phyloP scores from a whole-genome alignment of 2,113 vertebrate species.

The Phrynosoma platyrhinos region DNA sequence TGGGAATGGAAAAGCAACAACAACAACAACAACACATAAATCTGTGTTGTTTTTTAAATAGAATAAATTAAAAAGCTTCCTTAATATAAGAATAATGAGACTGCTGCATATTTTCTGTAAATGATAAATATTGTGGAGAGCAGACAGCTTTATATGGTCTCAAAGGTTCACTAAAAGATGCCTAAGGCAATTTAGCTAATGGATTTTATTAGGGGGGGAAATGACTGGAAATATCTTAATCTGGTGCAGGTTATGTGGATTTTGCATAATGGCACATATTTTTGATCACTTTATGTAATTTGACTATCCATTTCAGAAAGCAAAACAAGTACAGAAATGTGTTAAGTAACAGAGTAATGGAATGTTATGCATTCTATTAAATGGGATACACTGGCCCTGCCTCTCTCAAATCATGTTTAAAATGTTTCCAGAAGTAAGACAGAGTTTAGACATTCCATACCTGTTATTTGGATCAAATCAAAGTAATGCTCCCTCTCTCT shows the following conservation, averaged over 20 bases:
- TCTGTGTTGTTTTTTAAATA: neutral
- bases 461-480: neutral
- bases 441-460: neutral
- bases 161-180: constrained; percentile 25
- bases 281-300: constrained; percentile 23
- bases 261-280: constrained; percentile 6
- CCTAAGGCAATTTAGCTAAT: constrained; percentile 29
- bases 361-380: constrained; percentile 6
- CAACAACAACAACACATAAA: neutral
- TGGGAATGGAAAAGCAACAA: neutral
- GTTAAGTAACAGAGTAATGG: neutral
- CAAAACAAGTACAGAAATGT: neutral
- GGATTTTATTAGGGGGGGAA: constrained; percentile 32
- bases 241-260: neutral
- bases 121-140: neutral
- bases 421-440: neutral
- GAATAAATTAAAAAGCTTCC: neutral
- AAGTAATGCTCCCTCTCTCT: neutral
- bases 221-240: constrained; percentile 21
- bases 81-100: neutral
- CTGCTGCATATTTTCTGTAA: neutral
- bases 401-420: constrained; percentile 14
- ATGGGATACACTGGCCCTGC: neutral
- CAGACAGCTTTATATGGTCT: neutral
- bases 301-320: constrained; percentile 19